phyloP scores from a whole-genome alignment of 2,113 vertebrate genomes.

The human region GRCh38 chr7:96018001-96018500 shows the following conservation, averaged over 20 bases:
- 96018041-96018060: background rate
- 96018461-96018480: background rate
- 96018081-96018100: background rate
- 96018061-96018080: background rate
- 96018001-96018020: conserved; percentile 50
- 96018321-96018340: background rate
- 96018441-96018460: background rate
- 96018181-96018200: background rate
- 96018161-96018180: background rate
- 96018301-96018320: background rate
- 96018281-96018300: background rate
- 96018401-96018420: conserved; percentile 45
- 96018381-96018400: background rate
- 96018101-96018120: background rate
- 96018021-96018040: conserved; percentile 24
- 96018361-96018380: background rate
- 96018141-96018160: background rate
- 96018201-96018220: too few relatives aligned
- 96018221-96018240: background rate
- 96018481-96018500: background rate
- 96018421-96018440: background rate
- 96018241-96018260: background rate
- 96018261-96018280: background rate
- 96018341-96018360: background rate
- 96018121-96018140: background rate